Conservation (phyloP, 1,140 invertebrate genomes). For the Thaumatotibia leucotreta region DNA sequence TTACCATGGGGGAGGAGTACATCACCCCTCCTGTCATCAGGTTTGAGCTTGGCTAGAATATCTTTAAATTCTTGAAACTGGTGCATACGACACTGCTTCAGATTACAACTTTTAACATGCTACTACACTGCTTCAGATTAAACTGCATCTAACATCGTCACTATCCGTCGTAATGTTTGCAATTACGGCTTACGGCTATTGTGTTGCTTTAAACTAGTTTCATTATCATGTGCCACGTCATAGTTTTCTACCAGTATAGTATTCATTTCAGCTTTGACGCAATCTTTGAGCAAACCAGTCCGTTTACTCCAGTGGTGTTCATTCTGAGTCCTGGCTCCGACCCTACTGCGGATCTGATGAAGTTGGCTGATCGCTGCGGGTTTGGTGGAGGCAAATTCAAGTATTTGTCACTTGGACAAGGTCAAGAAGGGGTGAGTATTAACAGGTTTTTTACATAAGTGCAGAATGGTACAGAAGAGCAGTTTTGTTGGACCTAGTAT, state of each 20-base stretch:
- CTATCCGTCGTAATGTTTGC: too few species aligned
- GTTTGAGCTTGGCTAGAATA: slow-evolving; percentile 33
- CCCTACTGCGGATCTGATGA: slow-evolving; percentile 92
- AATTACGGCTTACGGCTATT: too few species aligned
- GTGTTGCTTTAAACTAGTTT: too few species aligned
- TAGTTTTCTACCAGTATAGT: neutral
- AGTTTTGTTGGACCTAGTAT: too few species aligned
- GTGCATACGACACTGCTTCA: too few species aligned
- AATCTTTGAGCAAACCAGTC: slow-evolving; percentile 89
- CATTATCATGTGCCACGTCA: too few species aligned
- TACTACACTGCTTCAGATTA: too few species aligned
- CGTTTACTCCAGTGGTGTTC: slow-evolving; percentile 89
- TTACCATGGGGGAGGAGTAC: slow-evolving; percentile 90
- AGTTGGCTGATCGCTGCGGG: slow-evolving; percentile 85
- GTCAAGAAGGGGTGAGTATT: slow-evolving; percentile 84
- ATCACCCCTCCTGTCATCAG: slow-evolving; percentile 89
- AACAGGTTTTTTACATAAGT: slow-evolving; percentile 18
- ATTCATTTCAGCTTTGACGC: slow-evolving; percentile 80
- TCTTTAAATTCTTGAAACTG: too few species aligned
- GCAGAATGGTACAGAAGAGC: too few species aligned
- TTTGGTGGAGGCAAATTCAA: slow-evolving; percentile 86
- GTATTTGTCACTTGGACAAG: slow-evolving; percentile 92
- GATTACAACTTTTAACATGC: too few species aligned
- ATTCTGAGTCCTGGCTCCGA: slow-evolving; percentile 93
- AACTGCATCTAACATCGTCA: too few species aligned